These are phyloP conservation scores for Phenacoccus solenopsis DNA, from an alignment of 1,140 invertebrate species.

Conservation along the genomic window DNA sequence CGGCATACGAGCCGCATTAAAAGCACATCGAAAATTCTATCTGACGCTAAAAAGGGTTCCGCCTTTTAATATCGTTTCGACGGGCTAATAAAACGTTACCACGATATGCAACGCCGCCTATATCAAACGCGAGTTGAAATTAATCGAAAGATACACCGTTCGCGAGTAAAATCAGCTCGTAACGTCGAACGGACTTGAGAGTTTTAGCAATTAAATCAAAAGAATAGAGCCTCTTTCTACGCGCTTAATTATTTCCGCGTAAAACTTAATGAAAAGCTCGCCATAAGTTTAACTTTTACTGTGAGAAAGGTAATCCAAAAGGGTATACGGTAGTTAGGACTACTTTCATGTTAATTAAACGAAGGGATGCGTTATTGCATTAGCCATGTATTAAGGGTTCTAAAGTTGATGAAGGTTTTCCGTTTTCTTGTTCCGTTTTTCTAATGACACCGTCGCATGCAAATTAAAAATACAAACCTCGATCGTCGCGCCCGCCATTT, in stretches of 20 bases:
- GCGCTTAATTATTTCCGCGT: not conserved
- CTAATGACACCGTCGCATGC: not conserved
- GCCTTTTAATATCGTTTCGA: too few species aligned
- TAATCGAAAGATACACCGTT: too few species aligned
- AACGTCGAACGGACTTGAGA: not conserved
- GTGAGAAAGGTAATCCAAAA: not conserved
- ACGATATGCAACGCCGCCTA: too few species aligned
- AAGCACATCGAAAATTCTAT: too few species aligned
- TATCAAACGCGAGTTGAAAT: too few species aligned
- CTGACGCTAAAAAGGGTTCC: too few species aligned
- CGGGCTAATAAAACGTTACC: too few species aligned
- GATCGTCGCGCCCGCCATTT: too few species aligned
- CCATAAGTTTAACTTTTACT: not conserved
- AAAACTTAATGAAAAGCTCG: not conserved
- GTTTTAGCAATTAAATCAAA: constrained; percentile 3
- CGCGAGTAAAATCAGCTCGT: not conserved
- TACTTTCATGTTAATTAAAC: constrained; percentile 3
- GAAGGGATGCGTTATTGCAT: constrained; percentile 1
- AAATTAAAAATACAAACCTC: not conserved
- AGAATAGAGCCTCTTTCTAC: not conserved
- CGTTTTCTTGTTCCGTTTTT: not conserved
- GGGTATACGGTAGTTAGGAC: not conserved
- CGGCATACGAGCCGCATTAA: too few species aligned
- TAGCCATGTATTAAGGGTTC: not conserved
- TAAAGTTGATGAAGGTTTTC: not conserved